phyloP scores from a whole-genome alignment of 1,140 invertebrate genomes.

The Lethrus apterus region DNA sequence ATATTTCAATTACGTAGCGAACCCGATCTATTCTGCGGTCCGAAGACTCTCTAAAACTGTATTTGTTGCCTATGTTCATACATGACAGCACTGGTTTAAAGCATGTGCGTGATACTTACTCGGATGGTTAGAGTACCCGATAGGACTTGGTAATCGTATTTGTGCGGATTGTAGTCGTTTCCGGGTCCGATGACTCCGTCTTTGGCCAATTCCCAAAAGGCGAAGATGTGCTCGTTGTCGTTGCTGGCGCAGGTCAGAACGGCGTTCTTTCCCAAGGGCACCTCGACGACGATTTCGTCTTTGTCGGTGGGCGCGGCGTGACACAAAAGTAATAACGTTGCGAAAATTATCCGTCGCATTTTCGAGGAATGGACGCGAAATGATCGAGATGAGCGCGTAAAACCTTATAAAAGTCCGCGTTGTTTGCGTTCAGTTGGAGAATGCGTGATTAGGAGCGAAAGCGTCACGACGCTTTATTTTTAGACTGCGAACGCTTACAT shows the following conservation, averaged over 20 bases:
- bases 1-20: background rate
- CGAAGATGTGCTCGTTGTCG: constrained; percentile 57
- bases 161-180: constrained; percentile 50
- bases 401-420: too few species aligned
- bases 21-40: background rate
- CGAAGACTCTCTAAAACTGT: background rate
- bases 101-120: constrained; percentile 41
- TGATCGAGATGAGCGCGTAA: too few species aligned
- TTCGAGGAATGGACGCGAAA: too few species aligned
- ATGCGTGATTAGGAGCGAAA: too few species aligned
- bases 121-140: constrained; percentile 57
- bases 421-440: too few species aligned
- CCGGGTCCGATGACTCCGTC: constrained; percentile 55
- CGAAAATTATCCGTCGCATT: too few species aligned
- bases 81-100: constrained; percentile 8
- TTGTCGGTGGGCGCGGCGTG: too few species aligned
- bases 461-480: too few species aligned
- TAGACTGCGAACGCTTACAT: too few species aligned
- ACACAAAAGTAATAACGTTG: too few species aligned
- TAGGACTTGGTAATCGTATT: constrained; percentile 63
- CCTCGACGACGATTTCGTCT: too few species aligned
- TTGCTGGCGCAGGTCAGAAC: constrained; percentile 55
- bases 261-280: constrained; percentile 50
- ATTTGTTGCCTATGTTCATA: constrained; percentile 14
- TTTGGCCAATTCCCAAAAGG: constrained; percentile 57